A percentile compares a stretch with the other conserved stretches of the same genome.
Evolutionary conservation across 2,888 invertebrate species (phyloP).

Genomic region (Cynaeus angustus): DNA sequence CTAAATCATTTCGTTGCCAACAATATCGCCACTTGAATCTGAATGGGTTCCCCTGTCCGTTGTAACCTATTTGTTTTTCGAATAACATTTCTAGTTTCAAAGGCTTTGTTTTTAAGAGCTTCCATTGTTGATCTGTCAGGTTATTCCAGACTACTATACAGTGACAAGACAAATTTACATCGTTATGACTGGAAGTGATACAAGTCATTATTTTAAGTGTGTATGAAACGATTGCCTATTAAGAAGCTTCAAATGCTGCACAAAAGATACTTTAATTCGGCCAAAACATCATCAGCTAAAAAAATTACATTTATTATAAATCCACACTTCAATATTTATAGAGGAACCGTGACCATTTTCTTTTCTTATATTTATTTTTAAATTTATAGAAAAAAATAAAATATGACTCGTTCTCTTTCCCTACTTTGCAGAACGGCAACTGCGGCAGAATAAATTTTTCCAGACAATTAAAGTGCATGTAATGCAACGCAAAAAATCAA

Average conservation of each 20-base stretch:
- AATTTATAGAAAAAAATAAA: too few relatives aligned
- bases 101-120: slow-evolving; percentile 29
- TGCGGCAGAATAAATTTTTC: background rate
- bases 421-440: too few relatives aligned
- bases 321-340: slow-evolving; percentile 33
- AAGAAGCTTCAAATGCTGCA: too few relatives aligned
- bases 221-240: slow-evolving; percentile 1
- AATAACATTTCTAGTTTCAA: slow-evolving; percentile 33
- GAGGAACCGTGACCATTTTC: slow-evolving; percentile 23
- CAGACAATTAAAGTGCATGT: slow-evolving; percentile 11
- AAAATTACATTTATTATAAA: background rate
- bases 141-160: slow-evolving; percentile 16
- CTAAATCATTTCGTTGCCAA: slow-evolving; percentile 35
- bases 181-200: slow-evolving; percentile 12
- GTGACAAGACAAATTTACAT: slow-evolving; percentile 14
- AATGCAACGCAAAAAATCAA: slow-evolving; percentile 1
- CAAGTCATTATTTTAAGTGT: slow-evolving; percentile 13
- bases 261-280: too few relatives aligned
- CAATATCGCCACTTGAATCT: slow-evolving; percentile 39
- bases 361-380: too few relatives aligned
- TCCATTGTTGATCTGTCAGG: slow-evolving; percentile 30
- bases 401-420: too few relatives aligned
- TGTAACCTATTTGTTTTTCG: slow-evolving; percentile 38
- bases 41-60: slow-evolving; percentile 28
- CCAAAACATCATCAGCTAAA: background rate